A percentile compares a stretch with the other conserved stretches of the same genome.
Conservation (phyloP, 2,888 invertebrate genomes). For the Lasioglossum marginatum region DNA sequence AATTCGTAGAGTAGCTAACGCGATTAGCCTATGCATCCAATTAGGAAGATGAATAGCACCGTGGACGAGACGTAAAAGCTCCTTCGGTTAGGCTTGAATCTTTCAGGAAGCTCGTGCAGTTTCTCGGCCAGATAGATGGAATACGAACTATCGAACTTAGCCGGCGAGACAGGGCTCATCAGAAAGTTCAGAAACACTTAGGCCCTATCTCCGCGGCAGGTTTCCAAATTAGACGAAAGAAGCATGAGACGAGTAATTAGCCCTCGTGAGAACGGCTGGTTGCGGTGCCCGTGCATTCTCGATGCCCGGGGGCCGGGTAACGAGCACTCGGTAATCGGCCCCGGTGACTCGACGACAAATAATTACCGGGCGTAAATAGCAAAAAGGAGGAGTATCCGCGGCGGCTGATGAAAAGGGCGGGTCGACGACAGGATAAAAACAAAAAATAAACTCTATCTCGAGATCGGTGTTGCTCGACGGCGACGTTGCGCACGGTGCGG, state of each 20-base stretch:
- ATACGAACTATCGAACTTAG: background rate
- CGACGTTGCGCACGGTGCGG: too few species aligned
- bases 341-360: slow-evolving; percentile 45
- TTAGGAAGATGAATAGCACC: background rate
- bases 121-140: background rate
- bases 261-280: slow-evolving; percentile 5
- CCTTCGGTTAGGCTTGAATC: background rate
- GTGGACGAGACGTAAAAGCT: background rate
- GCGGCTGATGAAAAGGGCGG: slow-evolving; percentile 49
- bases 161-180: background rate
- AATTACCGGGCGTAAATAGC: slow-evolving; percentile 56
- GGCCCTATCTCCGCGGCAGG: background rate
- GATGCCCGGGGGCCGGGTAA: slow-evolving; percentile 28
- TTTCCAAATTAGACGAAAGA: slow-evolving; percentile 25
- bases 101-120: background rate
- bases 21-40: background rate
- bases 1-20: background rate
- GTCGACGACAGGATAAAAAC: slow-evolving; percentile 25
- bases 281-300: background rate
- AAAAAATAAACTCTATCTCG: slow-evolving; percentile 17
- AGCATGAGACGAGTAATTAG: slow-evolving; percentile 39
- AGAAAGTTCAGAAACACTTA: background rate
- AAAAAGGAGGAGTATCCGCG: slow-evolving; percentile 32
- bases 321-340: slow-evolving; percentile 46
- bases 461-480: slow-evolving; percentile 6